Evolutionary conservation across 2,888 invertebrate genomes (phyloP).

Genomic region (Mimumesa dahlbomi): DNA sequence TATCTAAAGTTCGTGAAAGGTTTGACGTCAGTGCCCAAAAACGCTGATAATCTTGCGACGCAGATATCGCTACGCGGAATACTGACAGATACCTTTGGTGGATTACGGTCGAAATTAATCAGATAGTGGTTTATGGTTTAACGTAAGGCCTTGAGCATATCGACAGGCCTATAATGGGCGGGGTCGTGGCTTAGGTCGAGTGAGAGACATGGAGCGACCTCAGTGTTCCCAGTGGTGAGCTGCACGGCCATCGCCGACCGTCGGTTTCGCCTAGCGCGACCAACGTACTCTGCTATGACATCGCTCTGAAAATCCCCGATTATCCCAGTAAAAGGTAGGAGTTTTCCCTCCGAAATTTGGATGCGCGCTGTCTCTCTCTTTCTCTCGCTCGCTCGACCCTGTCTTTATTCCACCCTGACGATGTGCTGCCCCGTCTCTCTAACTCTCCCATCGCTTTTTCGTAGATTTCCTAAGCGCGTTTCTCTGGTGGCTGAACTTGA

Average conservation of each 20-base stretch:
- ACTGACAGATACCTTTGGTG: constrained; percentile 30
- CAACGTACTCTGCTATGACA: constrained; percentile 70
- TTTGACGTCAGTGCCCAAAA: constrained; percentile 54
- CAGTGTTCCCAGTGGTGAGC: constrained; percentile 70
- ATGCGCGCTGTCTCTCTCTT: constrained; percentile 51
- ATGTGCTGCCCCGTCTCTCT: constrained; percentile 32
- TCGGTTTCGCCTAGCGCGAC: constrained; percentile 61
- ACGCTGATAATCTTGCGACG: constrained; percentile 57
- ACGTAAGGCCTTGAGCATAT: constrained; percentile 29
- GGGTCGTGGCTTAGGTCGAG: constrained; percentile 59
- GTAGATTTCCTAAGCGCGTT: constrained; percentile 25
- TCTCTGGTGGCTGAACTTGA: constrained; percentile 25
- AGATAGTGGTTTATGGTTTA: constrained; percentile 45
- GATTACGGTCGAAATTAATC: constrained; percentile 24
- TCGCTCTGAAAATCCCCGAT: constrained; percentile 70
- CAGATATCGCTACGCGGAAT: constrained; percentile 50
- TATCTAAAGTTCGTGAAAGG: constrained; percentile 40
- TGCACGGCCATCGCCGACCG: constrained; percentile 68
- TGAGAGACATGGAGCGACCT: constrained; percentile 71
- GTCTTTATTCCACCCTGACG: constrained; percentile 36
- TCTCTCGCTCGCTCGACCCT: constrained; percentile 43
- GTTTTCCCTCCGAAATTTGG: constrained; percentile 60
- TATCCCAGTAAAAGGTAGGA: constrained; percentile 71
- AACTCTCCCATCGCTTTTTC: constrained; percentile 39
- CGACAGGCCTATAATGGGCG: constrained; percentile 48